phyloP scores from a whole-genome alignment of 2,797 vertebrate species.

The Antennarius maculatus region DNA sequence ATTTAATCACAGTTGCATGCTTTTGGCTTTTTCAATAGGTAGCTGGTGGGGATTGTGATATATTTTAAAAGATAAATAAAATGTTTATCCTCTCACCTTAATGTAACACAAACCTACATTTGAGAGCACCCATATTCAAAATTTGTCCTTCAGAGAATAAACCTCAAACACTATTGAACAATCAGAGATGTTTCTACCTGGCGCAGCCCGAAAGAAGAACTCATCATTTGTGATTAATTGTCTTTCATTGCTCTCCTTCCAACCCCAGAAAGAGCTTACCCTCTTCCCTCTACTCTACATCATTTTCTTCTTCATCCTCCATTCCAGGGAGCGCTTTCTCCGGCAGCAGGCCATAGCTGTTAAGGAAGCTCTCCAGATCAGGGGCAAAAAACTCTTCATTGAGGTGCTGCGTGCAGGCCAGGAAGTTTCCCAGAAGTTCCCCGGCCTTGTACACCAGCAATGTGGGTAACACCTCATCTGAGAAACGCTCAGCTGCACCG shows the following conservation, averaged over 20 bases:
- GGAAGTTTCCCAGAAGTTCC: slow-evolving; percentile 95
- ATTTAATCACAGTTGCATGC: slow-evolving; percentile 16
- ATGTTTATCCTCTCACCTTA: neutral
- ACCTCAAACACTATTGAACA: slow-evolving; percentile 38
- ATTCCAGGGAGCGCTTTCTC: slow-evolving; percentile 84
- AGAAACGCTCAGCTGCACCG: slow-evolving; percentile 91
- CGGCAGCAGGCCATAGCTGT: slow-evolving; percentile 94
- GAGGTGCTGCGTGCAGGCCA: slow-evolving; percentile 88
- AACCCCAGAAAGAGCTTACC: slow-evolving; percentile 14
- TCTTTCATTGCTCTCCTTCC: slow-evolving; percentile 37
- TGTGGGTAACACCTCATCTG: slow-evolving; percentile 89
- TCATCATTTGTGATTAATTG: slow-evolving; percentile 28
- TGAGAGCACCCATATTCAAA: slow-evolving; percentile 13
- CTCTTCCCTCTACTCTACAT: slow-evolving; percentile 64
- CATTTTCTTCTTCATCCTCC: slow-evolving; percentile 76
- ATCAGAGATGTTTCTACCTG: slow-evolving; percentile 42
- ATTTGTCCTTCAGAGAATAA: slow-evolving; percentile 21
- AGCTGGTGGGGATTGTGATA: neutral
- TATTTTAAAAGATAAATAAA: slow-evolving; percentile 14
- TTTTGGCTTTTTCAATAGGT: slow-evolving; percentile 21
- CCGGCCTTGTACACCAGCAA: slow-evolving; percentile 94
- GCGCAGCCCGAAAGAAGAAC: slow-evolving; percentile 19
- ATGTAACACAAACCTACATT: slow-evolving; percentile 1
- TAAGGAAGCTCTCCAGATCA: slow-evolving; percentile 95
- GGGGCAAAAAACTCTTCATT: slow-evolving; percentile 92